Evolutionary conservation across 2,113 vertebrate genomes (phyloP).

Genomic region (Halcyon malimbica): DNA sequence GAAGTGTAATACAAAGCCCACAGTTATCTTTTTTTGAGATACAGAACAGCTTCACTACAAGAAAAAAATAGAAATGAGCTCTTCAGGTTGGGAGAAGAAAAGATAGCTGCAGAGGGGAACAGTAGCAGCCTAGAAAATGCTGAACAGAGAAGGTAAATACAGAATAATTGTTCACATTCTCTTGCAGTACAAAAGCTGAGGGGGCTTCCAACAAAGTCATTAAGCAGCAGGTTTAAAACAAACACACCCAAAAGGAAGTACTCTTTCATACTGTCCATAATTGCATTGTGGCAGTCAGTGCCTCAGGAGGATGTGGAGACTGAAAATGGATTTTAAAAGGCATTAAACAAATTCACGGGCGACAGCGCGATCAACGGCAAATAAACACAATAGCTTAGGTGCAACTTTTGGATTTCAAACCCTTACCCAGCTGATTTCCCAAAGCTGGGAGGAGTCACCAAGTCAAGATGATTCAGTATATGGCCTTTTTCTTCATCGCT

Average conservation of each 20-base stretch:
- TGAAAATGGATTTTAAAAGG: slow-evolving; percentile 44
- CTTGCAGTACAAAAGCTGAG: slow-evolving; percentile 2
- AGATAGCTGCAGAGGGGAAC: background rate
- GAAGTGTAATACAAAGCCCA: background rate
- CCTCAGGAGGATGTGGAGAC: background rate
- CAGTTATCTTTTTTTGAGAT: background rate
- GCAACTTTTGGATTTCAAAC: background rate
- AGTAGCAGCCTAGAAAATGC: background rate
- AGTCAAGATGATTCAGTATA: background rate
- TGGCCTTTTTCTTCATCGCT: background rate
- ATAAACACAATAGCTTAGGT: background rate
- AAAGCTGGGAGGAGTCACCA: background rate
- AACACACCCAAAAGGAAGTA: slow-evolving; percentile 52
- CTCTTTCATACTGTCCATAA: background rate
- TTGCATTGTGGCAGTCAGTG: slow-evolving; percentile 1
- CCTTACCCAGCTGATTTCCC: background rate
- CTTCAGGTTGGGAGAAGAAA: background rate
- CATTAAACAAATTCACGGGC: background rate
- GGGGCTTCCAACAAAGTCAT: slow-evolving; percentile 48
- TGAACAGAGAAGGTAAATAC: background rate
- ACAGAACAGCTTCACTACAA: background rate
- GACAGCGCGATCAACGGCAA: background rate
- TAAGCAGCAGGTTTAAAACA: slow-evolving; percentile 53
- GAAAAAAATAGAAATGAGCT: background rate
- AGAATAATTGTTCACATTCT: slow-evolving; percentile 24